These are phyloP conservation scores for Leucopsar rothschildi DNA, from an alignment of 2,113 vertebrate species.

Conservation along the genomic window DNA sequence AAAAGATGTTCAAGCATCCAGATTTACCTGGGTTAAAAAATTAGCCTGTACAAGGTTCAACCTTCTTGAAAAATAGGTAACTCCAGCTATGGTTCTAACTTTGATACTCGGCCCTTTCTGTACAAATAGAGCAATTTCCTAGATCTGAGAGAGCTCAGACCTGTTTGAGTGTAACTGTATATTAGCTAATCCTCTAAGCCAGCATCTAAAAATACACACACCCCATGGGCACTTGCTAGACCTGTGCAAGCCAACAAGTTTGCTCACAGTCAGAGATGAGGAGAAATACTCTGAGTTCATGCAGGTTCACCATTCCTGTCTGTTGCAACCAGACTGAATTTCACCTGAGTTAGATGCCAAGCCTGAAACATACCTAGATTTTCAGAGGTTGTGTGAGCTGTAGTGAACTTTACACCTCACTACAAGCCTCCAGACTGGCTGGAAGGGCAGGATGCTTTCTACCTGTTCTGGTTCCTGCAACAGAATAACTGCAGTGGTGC, in stretches of 20 bases:
- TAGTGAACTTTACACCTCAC: neutral
- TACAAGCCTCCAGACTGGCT: too few species aligned
- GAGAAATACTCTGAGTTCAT: conserved; percentile 23
- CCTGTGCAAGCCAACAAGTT: conserved; percentile 16
- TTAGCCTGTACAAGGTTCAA: neutral
- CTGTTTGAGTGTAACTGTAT: neutral
- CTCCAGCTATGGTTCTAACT: neutral
- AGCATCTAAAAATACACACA: conserved; percentile 37
- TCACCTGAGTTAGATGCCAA: neutral
- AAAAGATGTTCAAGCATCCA: neutral
- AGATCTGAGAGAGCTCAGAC: neutral
- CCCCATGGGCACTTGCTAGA: conserved; percentile 16
- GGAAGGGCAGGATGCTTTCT: neutral
- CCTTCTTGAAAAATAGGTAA: neutral
- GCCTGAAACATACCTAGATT: neutral
- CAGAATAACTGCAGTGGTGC: neutral
- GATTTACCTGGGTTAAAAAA: neutral
- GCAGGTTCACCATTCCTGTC: neutral
- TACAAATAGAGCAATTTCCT: neutral
- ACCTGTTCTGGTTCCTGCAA: neutral
- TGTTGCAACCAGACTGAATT: conserved; percentile 23
- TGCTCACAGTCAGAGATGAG: neutral
- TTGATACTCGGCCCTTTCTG: neutral
- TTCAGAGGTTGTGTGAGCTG: neutral
- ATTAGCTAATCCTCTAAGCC: conserved; percentile 25